Evolutionary conservation across 2,888 invertebrate genomes (phyloP), one percentile per base, ranked within the genome.

Genomic region (Neoscelio sp.): DNA sequence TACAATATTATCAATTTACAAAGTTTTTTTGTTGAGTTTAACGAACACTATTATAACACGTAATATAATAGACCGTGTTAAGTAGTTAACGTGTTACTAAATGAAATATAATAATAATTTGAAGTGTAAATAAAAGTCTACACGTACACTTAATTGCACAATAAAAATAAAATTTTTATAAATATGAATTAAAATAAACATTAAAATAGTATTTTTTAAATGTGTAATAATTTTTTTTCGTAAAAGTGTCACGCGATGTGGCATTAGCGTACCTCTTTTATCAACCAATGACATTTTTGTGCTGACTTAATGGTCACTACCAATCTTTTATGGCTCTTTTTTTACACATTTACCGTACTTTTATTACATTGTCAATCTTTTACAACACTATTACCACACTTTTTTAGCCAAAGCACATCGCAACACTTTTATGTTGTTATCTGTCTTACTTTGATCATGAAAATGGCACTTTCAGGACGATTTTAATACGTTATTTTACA

Each of bases 361-460:
- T 62, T 62, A 62, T 62, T 62, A 30, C 28, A 42, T 62, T 62
- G 60, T 62, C 60, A 62, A 62, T 62, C 60, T 62, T 62, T 62
- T 46, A 62, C 33, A 62, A 33, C 33, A 35, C 46, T 33, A 46
- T 46, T 46, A 64, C 40, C 18, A 13, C 50, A 28, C 38, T 50
- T 46, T 15, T 50, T 26, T 7, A 64, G 48, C 46, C 35, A 64
- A 64, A 64, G 28, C 30, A 50, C 18, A 64, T 38, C 40, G 12
- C 48, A 48, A 64, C 48, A 46, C n/a, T 64, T 38, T 64, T 64
- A 50, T 38, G 1, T 26, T 6, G 4, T 8, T 44, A 33, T 18
- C 30, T 33, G 28, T 60, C 30, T 44, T 2, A 12, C 20, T 40
- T 44, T 44, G 28, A 44, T 44, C 2, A 10, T 35, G 10, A n/a